Evolutionary conservation across 2,113 vertebrate species (phyloP).

Genomic region (Bucco capensis): DNA sequence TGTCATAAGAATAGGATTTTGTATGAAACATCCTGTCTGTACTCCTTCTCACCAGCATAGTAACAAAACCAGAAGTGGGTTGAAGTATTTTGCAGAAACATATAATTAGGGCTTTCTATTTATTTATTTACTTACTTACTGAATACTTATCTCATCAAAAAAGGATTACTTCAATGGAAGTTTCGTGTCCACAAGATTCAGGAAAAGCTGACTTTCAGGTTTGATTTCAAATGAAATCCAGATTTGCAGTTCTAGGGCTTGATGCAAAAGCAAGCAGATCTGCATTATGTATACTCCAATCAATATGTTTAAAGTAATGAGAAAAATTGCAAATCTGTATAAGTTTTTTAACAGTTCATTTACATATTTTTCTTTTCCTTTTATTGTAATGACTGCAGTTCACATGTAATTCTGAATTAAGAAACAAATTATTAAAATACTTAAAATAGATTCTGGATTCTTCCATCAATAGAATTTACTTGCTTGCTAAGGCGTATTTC

Average conservation of each 20-base stretch:
- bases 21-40: not conserved
- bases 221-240: not conserved
- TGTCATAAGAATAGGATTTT: not conserved
- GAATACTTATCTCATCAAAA: not conserved
- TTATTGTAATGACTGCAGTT: not conserved
- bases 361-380: not conserved
- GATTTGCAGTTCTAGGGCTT: not conserved
- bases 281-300: not conserved
- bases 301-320: not conserved
- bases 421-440: not conserved
- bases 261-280: not conserved
- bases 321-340: not conserved
- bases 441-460: not conserved
- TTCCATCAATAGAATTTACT: not conserved
- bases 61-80: not conserved
- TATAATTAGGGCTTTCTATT: rapidly evolving
- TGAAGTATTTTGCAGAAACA: not conserved
- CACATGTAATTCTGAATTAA: not conserved
- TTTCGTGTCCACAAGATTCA: not conserved
- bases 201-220: not conserved
- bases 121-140: not conserved
- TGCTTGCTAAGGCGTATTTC: not conserved
- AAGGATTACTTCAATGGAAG: not conserved
- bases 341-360: not conserved
- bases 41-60: not conserved